Conservation (phyloP, 2,113 vertebrate species). For the Barnardius zonarius region DNA sequence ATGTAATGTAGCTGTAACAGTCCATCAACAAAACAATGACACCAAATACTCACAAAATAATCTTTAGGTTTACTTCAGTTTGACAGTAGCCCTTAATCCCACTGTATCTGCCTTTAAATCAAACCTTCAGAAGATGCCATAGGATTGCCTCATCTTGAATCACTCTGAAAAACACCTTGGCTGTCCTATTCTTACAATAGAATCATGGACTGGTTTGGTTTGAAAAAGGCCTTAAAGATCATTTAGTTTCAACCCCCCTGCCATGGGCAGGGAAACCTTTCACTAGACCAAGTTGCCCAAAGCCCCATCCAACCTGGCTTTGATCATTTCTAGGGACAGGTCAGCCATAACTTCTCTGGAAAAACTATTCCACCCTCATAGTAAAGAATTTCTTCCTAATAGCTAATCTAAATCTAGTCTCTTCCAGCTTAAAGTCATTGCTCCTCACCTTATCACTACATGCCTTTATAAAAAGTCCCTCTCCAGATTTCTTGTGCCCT, state of each 20-base stretch:
- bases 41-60: background rate
- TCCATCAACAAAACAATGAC: background rate
- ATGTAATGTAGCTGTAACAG: background rate
- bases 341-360: background rate
- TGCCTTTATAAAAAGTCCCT: background rate
- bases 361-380: background rate
- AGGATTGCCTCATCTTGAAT: background rate
- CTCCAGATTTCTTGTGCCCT: background rate
- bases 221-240: background rate
- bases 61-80: background rate
- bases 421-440: background rate
- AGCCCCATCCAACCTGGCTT: background rate
- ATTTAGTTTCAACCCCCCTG: background rate
- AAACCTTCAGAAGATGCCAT: background rate
- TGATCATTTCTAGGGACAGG: background rate
- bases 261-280: background rate
- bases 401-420: background rate
- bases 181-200: background rate
- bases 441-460: background rate
- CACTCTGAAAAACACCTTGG: background rate
- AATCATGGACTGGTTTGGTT: background rate
- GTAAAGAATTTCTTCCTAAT: background rate
- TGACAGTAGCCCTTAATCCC: background rate
- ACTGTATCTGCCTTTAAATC: background rate
- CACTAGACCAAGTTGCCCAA: background rate